Evolutionary conservation across 1,140 invertebrate genomes (phyloP), one percentile per base, ranked within the genome.

Genomic region (Brevipalpus yothersi): DNA sequence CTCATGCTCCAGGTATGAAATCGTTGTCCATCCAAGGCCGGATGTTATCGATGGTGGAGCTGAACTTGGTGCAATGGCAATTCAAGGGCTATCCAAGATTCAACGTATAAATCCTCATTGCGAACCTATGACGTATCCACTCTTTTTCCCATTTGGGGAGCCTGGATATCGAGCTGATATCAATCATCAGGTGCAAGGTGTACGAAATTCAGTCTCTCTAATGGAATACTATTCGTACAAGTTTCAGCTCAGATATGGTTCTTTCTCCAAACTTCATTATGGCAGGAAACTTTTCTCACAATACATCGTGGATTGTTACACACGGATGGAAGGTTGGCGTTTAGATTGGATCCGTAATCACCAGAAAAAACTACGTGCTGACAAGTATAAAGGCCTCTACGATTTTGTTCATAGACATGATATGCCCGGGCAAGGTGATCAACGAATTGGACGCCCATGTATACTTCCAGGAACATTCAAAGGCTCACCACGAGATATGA

Each of bases 81-180:
- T n/a, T n/a, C n/a, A n/a, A n/a, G n/a, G n/a, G n/a, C n/a, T n/a
- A n/a, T n/a, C n/a, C n/a, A n/a, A n/a, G n/a, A n/a, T n/a, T n/a
- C n/a, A n/a, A n/a, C 31, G 31, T 31, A 5, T 31, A 3, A 31
- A 31, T 31, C 31, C 63, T 5, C 55, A 65, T 57, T 63, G 61
- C 53, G 65, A 66, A 64, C 69, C 63, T 42, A 58, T 67, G 23
- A 19, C 49, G 15, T 68, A 67, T 58, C 66, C 61, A 11, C 8
- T 66, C 4, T 56, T 67, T 21, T 61, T 65, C 31, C 58, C 49
- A 17, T 12, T 41, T 5, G 63, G 66, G n/a, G 40, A 65, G 57
- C 12, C 41, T 11, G 61, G 58, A 43, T 67, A 56, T 21, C n/a
- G 15, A 11, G 19, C 15, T 11, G 15, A 17, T 8, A n/a, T 49